These are phyloP conservation scores for Tanytarsus gracilentus DNA, from an alignment of 2,888 invertebrate species.

Conservation along the genomic window DNA sequence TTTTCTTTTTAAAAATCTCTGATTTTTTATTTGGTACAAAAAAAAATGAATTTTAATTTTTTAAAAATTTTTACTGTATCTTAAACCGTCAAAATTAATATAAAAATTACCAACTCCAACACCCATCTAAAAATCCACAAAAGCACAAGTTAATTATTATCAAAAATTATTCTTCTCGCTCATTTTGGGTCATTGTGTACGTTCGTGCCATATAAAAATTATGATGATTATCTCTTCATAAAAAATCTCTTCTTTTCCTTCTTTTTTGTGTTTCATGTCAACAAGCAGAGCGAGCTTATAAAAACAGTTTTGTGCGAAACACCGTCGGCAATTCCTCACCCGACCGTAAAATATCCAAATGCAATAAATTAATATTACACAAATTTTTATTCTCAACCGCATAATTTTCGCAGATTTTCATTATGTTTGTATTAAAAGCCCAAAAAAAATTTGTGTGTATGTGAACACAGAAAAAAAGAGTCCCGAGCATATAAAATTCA, in stretches of 20 bases:
- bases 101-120: too few species aligned
- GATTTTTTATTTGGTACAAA: too few species aligned
- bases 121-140: too few species aligned
- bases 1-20: too few species aligned
- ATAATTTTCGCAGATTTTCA: neutral
- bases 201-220: too few species aligned
- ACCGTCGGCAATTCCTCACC: conserved; percentile 16
- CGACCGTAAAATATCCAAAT: neutral
- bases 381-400: neutral
- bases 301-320: neutral
- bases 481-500: conserved; percentile 12
- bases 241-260: too few species aligned
- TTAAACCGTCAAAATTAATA: too few species aligned
- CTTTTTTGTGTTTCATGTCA: neutral
- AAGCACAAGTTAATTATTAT: too few species aligned
- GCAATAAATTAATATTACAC: conserved; percentile 12
- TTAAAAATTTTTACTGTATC: too few species aligned
- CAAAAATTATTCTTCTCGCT: too few species aligned
- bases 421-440: neutral
- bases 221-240: neutral
- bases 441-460: neutral
- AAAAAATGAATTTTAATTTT: too few species aligned
- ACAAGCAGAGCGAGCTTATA: neutral
- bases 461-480: conserved; percentile 1
- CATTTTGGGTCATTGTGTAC: too few species aligned